Evolutionary conservation across 2,888 invertebrate genomes (phyloP).

Genomic region (Neuroscelio doddi): DNA sequence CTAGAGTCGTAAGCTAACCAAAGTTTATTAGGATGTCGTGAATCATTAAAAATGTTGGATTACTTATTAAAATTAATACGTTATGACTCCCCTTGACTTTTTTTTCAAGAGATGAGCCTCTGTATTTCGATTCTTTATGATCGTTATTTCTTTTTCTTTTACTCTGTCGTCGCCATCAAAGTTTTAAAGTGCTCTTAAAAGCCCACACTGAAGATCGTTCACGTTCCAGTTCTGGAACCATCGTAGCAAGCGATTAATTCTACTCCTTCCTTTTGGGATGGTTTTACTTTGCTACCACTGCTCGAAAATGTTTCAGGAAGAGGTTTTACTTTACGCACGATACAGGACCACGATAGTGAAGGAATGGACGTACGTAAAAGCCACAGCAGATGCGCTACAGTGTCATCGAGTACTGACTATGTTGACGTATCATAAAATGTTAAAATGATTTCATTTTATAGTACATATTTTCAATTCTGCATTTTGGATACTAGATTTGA

Average conservation of each 20-base stretch:
- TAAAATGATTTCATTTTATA: too few relatives aligned
- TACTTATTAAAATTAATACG: conserved; percentile 60
- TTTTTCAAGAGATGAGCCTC: conserved; percentile 6
- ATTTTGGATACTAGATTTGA: too few relatives aligned
- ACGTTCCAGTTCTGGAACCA: conserved; percentile 26
- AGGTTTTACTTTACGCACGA: conserved; percentile 18
- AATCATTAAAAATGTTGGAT: conserved; percentile 27
- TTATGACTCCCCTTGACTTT: conserved; percentile 35
- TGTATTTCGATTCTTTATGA: conserved; percentile 30
- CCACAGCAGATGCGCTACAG: neutral
- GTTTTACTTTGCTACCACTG: conserved; percentile 10
- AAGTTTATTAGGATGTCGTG: conserved; percentile 27
- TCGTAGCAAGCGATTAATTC: conserved; percentile 29
- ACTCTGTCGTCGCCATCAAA: conserved; percentile 35
- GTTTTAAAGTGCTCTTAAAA: conserved; percentile 42
- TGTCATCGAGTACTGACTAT: conserved; percentile 7
- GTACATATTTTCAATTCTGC: too few relatives aligned
- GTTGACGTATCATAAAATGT: neutral
- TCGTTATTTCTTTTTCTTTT: conserved; percentile 30
- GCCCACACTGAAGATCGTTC: conserved; percentile 33
- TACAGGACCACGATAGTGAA: conserved; percentile 9
- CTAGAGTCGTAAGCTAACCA: conserved; percentile 20
- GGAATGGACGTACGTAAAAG: conserved; percentile 18
- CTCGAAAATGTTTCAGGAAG: conserved; percentile 17
- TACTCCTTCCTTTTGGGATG: conserved; percentile 12